These are phyloP conservation scores for Bothrops alternatus DNA, from an alignment of 2,797 vertebrate genomes.

Conservation along the genomic window DNA sequence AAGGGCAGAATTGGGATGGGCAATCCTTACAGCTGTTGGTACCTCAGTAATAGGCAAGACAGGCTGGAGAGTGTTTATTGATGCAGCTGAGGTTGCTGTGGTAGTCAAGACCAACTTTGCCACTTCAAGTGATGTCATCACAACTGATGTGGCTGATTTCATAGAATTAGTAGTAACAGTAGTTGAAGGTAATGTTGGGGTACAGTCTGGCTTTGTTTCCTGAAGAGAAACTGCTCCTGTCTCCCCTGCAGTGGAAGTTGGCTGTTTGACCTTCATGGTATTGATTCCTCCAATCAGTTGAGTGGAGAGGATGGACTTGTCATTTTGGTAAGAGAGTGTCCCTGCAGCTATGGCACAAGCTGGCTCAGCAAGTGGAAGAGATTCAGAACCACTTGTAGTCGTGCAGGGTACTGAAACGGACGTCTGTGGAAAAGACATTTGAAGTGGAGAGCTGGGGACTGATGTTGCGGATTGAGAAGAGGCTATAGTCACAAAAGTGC, in stretches of 20 bases:
- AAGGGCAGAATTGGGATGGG: slow-evolving; percentile 37
- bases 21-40: slow-evolving; percentile 61
- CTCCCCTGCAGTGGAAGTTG: slow-evolving; percentile 36
- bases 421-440: slow-evolving; percentile 33
- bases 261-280: slow-evolving; percentile 54
- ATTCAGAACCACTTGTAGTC: slow-evolving; percentile 20
- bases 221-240: slow-evolving; percentile 44
- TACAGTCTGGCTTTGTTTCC: slow-evolving; percentile 50
- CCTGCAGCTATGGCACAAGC: not conserved
- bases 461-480: slow-evolving; percentile 47
- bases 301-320: slow-evolving; percentile 42
- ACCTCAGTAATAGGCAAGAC: slow-evolving; percentile 32
- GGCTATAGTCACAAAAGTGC: slow-evolving; percentile 14
- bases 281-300: not conserved
- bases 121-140: not conserved
- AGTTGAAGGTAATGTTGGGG: slow-evolving; percentile 3
- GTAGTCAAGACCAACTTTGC: not conserved
- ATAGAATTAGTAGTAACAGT: not conserved
- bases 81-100: not conserved
- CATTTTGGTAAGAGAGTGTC: not conserved
- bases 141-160: not conserved
- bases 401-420: slow-evolving; percentile 34
- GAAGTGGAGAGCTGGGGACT: slow-evolving; percentile 12
- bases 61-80: slow-evolving; percentile 50
- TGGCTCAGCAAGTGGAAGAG: slow-evolving; percentile 44